These are phyloP conservation scores for Dallia pectoralis DNA, from an alignment of 2,797 vertebrate genomes.

Conservation along the genomic window DNA sequence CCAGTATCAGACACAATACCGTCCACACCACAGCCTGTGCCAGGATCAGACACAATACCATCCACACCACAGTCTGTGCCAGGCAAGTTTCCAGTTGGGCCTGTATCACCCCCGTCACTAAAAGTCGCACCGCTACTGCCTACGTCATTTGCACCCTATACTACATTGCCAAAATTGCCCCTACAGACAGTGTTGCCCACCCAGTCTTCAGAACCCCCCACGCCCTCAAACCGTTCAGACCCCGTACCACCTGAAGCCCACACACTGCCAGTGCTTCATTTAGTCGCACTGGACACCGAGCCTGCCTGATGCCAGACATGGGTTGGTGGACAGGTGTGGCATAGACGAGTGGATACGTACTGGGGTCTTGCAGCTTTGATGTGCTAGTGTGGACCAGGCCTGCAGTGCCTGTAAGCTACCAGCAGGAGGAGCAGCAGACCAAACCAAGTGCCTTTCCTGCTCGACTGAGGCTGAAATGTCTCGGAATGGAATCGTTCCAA, in stretches of 20 bases:
- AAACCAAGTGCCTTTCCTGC: conserved; percentile 74
- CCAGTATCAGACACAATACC: too few species aligned
- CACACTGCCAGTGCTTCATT: conserved; percentile 18
- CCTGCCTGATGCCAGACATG: conserved; percentile 45
- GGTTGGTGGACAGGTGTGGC: conserved; percentile 30
- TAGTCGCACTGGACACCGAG: conserved; percentile 19
- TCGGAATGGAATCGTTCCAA: conserved; percentile 42
- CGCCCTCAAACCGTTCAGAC: conserved; percentile 17
- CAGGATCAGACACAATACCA: not conserved
- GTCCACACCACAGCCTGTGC: too few species aligned
- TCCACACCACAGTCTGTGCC: conserved; percentile 1
- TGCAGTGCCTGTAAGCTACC: conserved; percentile 71
- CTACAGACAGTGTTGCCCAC: conserved; percentile 16
- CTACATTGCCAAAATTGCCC: conserved; percentile 33
- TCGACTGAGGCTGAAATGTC: conserved; percentile 34
- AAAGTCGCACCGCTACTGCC: conserved; percentile 34
- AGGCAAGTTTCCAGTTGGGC: conserved; percentile 23
- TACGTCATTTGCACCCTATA: not conserved
- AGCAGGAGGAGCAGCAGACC: conserved; percentile 22
- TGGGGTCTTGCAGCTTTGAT: conserved; percentile 44
- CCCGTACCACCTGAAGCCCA: conserved; percentile 19
- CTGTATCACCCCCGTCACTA: conserved; percentile 15
- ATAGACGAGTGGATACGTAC: conserved; percentile 41
- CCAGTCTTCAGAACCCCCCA: conserved; percentile 26
- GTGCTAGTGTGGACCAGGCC: conserved; percentile 65